A percentile compares a stretch with the other conserved stretches of the same genome.
These are phyloP conservation scores for Phortica variegata DNA, from an alignment of 1,140 invertebrate genomes.

Conservation along the genomic window DNA sequence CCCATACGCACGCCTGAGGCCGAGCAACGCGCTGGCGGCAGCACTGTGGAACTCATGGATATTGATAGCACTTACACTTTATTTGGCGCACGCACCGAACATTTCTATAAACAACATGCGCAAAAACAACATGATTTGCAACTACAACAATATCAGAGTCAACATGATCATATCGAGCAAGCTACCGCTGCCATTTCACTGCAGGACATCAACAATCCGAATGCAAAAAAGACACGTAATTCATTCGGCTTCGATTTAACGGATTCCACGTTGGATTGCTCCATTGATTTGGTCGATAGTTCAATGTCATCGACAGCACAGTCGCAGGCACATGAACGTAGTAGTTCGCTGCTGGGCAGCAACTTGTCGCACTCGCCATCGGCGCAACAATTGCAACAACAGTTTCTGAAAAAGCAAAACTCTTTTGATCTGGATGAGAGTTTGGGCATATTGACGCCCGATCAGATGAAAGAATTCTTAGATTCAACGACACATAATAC, in stretches of 20 bases:
- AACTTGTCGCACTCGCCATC: conserved; percentile 16
- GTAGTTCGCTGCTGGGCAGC: conserved; percentile 47
- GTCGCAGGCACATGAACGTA: conserved; percentile 11
- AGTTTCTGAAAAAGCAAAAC: conserved; percentile 68
- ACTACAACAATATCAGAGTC: not conserved
- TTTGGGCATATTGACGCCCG: conserved; percentile 79
- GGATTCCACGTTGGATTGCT: conserved; percentile 44
- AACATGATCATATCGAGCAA: not conserved
- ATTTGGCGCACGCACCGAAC: not conserved
- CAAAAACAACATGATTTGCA: not conserved
- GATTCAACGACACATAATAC: conserved; percentile 54
- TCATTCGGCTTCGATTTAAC: conserved; percentile 50
- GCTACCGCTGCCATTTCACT: conserved; percentile 1
- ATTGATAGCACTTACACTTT: conserved; percentile 17
- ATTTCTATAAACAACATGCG: conserved; percentile 4
- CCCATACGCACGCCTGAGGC: conserved; percentile 45
- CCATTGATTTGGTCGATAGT: conserved; percentile 49
- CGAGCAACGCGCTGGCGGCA: conserved; percentile 14
- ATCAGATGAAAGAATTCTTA: conserved; percentile 72
- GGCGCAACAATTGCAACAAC: conserved; percentile 36
- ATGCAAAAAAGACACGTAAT: conserved; percentile 31
- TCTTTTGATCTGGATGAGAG: conserved; percentile 77
- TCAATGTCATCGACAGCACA: conserved; percentile 34
- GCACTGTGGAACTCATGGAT: conserved; percentile 8
- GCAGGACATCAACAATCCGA: conserved; percentile 12